phyloP scores from a whole-genome alignment of 2,888 invertebrate genomes.

The Pogonocherus hispidulus region DNA sequence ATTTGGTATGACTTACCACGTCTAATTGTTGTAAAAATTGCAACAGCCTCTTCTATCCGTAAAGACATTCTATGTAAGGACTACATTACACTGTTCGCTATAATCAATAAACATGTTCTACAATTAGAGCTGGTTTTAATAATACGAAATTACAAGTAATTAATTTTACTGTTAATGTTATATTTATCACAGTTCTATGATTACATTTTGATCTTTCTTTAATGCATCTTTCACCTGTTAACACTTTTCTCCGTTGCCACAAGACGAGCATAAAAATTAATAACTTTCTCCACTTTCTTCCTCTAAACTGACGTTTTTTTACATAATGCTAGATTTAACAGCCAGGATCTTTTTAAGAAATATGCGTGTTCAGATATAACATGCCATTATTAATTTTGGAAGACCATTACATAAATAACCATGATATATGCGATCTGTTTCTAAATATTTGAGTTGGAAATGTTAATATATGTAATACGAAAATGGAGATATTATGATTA shows the following conservation, averaged over 20 bases:
- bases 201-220: not conserved
- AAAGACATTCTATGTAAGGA: too few species aligned
- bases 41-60: too few species aligned
- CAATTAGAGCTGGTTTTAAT: too few species aligned
- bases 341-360: not conserved
- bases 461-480: slow-evolving; percentile 9
- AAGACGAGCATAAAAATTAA: not conserved
- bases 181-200: not conserved
- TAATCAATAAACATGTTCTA: too few species aligned
- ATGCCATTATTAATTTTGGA: too few species aligned
- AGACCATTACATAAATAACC: not conserved
- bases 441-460: not conserved
- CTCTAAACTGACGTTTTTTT: not conserved
- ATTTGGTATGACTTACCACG: too few species aligned
- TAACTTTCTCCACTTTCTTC: not conserved
- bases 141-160: not conserved
- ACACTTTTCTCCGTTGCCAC: not conserved
- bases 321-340: not conserved
- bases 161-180: not conserved
- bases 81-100: too few species aligned
- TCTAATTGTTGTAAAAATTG: too few species aligned
- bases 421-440: not conserved
- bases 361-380: not conserved
- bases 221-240: not conserved
- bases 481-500: not conserved